Percentiles rank a stretch among this genome's conserved stretches.
These are phyloP conservation scores for Poliocrania exsul DNA, from an alignment of 2,797 vertebrate species.

Conservation along the genomic window DNA sequence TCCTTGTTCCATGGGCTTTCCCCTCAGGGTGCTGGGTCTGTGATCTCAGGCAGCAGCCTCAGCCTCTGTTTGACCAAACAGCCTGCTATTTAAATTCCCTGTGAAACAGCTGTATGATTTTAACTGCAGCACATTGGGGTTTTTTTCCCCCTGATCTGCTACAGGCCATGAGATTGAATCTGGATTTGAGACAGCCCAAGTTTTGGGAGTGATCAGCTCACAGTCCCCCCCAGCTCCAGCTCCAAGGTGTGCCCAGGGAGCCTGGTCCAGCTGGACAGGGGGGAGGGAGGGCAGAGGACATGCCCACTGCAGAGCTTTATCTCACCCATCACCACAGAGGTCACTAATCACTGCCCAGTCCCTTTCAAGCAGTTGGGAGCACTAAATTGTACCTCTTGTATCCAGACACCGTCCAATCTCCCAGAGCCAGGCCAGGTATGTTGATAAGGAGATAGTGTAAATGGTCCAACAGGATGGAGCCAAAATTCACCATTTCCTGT, in stretches of 20 bases:
- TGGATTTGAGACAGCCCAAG: neutral
- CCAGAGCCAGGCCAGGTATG: slow-evolving; percentile 9
- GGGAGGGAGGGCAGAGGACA: neutral
- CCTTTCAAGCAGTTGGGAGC: slow-evolving; percentile 39
- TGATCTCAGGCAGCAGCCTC: neutral
- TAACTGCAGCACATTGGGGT: neutral
- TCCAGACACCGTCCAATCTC: slow-evolving; percentile 26
- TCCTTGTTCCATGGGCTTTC: neutral
- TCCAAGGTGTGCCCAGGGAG: neutral
- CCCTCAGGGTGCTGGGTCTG: accelerated
- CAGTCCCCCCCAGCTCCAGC: neutral
- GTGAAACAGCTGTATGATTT: neutral
- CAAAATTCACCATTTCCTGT: slow-evolving; percentile 47
- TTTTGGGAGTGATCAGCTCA: neutral
- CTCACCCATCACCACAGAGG: slow-evolving; percentile 37
- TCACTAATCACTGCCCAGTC: slow-evolving; percentile 41
- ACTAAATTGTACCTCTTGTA: slow-evolving; percentile 43
- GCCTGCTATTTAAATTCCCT: neutral
- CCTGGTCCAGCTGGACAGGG: neutral
- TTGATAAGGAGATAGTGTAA: slow-evolving; percentile 33
- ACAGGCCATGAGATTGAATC: neutral
- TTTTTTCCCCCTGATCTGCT: too few species aligned
- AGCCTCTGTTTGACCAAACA: neutral
- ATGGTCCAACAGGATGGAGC: slow-evolving; percentile 26
- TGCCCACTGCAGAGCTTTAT: slow-evolving; percentile 33